Conservation (phyloP, 2,888 invertebrate species). For the Ctena decussata region DNA sequence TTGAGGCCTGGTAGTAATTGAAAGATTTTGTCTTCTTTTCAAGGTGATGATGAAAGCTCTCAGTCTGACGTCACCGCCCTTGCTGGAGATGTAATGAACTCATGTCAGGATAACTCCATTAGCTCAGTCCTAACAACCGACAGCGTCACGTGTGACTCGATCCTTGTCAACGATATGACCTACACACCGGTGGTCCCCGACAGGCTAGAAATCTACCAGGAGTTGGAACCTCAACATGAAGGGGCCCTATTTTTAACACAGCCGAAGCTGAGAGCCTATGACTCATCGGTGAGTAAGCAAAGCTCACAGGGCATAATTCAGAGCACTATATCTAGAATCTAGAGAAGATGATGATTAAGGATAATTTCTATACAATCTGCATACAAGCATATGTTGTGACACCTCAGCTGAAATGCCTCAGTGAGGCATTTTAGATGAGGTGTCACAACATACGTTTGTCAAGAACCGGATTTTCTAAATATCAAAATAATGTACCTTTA, state of each 20-base stretch:
- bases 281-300: constrained; percentile 40
- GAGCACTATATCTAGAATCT: too few relatives aligned
- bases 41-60: not conserved
- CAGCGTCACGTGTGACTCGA: constrained; percentile 9
- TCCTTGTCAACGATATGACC: not conserved
- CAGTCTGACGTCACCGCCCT: not conserved
- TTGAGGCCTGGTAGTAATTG: too few relatives aligned
- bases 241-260: constrained; percentile 39
- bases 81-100: not conserved
- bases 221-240: constrained; percentile 37
- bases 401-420: too few relatives aligned
- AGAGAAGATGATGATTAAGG: too few relatives aligned
- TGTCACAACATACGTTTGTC: too few relatives aligned
- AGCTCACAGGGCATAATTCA: too few relatives aligned
- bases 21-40: too few relatives aligned
- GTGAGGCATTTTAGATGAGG: too few relatives aligned
- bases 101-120: not conserved
- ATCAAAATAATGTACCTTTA: too few relatives aligned
- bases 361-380: too few relatives aligned
- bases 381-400: too few relatives aligned
- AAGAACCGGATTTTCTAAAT: too few relatives aligned
- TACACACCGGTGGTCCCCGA: constrained; percentile 27
- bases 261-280: constrained; percentile 52
- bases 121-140: not conserved
- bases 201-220: constrained; percentile 20